These are phyloP conservation scores for Melanchra persicariae DNA, from an alignment of 2,888 invertebrate genomes.

Conservation along the genomic window DNA sequence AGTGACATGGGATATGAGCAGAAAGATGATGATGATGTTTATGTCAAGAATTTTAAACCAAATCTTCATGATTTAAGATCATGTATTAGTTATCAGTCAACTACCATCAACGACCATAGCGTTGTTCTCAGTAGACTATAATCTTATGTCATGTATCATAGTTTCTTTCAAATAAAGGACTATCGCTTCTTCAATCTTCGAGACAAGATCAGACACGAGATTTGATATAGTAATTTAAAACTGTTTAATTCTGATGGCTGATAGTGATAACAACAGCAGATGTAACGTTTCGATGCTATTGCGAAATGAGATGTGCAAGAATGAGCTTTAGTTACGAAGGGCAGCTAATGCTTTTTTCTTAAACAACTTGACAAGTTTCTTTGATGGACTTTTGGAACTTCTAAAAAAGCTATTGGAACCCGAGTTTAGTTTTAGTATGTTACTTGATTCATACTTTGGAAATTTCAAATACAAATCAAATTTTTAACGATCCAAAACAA, in stretches of 20 bases:
- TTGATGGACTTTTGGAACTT: not conserved
- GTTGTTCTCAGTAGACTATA: no score
- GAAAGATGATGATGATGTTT: no score
- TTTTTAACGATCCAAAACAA: not conserved
- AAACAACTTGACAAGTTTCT: not conserved
- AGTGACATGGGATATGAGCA: no score
- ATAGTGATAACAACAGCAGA: slow-evolving; percentile 3
- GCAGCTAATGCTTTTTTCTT: no score
- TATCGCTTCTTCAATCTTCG: slow-evolving; percentile 4
- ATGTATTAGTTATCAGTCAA: no score
- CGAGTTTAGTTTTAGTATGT: not conserved
- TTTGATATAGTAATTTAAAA: slow-evolving; percentile 32
- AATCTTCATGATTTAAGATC: no score
- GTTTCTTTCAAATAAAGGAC: not conserved
- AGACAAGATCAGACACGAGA: slow-evolving; percentile 37
- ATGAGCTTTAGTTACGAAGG: not conserved
- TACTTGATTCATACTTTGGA: not conserved
- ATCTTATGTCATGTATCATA: not conserved
- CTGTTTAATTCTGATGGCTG: slow-evolving; percentile 22
- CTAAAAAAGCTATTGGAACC: not conserved
- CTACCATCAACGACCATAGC: no score
- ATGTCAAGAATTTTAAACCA: no score
- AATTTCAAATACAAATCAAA: not conserved
- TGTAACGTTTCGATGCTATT: slow-evolving; percentile 21
- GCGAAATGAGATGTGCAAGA: slow-evolving; percentile 13